Percentiles rank a stretch among this genome's conserved stretches.
Evolutionary conservation across 2,113 vertebrate species (phyloP).

Genomic region (Phylloscopus trochiloides): DNA sequence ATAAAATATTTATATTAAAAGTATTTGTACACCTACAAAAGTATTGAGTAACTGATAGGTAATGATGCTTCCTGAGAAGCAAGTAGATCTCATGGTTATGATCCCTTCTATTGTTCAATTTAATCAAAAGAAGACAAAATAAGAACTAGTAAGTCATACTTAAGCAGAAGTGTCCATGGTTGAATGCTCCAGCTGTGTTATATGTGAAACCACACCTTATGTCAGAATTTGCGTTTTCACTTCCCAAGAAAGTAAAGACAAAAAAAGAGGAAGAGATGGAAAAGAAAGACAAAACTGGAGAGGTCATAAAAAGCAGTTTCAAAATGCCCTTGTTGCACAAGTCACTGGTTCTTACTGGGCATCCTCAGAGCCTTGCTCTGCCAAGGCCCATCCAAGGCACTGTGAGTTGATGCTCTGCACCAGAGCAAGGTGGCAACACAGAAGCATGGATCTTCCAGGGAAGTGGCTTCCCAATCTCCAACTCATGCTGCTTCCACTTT

Average conservation of each 20-base stretch:
- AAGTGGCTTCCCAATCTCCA: not conserved
- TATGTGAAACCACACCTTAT: not conserved
- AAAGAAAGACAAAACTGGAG: not conserved
- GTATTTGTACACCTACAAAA: not conserved
- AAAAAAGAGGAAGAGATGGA: not conserved
- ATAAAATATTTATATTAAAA: not conserved
- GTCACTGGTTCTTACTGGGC: not conserved
- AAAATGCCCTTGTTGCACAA: not conserved
- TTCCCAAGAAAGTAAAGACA: not conserved
- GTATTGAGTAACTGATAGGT: not conserved
- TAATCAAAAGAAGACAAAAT: not conserved
- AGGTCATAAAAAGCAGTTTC: not conserved
- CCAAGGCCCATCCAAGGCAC: not conserved
- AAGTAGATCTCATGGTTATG: not conserved
- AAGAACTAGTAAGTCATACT: not conserved
- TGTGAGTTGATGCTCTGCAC: fast-evolving
- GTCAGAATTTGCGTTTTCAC: not conserved
- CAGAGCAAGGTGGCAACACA: not conserved
- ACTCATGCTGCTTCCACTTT: not conserved
- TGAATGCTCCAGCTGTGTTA: not conserved
- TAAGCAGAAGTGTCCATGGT: not conserved
- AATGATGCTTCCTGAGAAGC: not conserved
- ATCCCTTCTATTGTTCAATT: not conserved
- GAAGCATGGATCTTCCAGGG: not conserved
- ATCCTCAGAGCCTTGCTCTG: not conserved